Percentiles rank a stretch among this genome's conserved stretches.
Evolutionary conservation across 2,888 invertebrate species (phyloP).

Genomic region (Cerceris ruficornis): DNA sequence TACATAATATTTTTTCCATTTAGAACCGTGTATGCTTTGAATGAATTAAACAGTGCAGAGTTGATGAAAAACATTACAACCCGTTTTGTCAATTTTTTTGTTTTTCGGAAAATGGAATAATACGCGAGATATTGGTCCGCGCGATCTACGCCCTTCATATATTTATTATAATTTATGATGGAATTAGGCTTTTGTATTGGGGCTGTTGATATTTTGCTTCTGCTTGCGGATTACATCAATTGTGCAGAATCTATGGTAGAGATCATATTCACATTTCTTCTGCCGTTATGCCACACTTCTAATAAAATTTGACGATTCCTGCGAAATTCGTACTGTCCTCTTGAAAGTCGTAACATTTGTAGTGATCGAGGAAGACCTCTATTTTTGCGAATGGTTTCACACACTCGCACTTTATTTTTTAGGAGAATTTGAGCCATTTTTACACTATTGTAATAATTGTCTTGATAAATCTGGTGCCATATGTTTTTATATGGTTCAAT

Average conservation of each 20-base stretch:
- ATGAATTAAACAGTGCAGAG: conserved; percentile 29
- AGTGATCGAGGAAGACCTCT: conserved; percentile 46
- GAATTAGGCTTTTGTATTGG: conserved; percentile 36
- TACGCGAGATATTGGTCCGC: conserved; percentile 25
- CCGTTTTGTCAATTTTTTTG: conserved; percentile 25
- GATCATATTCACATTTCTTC: conserved; percentile 50
- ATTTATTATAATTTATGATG: conserved; percentile 29
- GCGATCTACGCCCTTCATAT: conserved; percentile 24
- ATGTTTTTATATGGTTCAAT: conserved; percentile 35
- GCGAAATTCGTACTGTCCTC: conserved; percentile 48
- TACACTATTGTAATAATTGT: conserved; percentile 49
- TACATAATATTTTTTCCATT: conserved; percentile 33
- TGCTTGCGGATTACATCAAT: conserved; percentile 25
- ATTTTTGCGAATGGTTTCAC: conserved; percentile 52
- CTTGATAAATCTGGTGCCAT: conserved; percentile 38
- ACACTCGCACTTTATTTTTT: conserved; percentile 45
- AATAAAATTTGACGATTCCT: conserved; percentile 43
- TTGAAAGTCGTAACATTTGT: conserved; percentile 33
- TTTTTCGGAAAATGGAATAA: conserved; percentile 27
- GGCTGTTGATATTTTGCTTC: conserved; percentile 24
- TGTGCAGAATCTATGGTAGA: conserved; percentile 55
- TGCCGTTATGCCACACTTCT: conserved; percentile 51
- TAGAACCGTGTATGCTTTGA: conserved; percentile 17
- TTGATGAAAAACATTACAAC: conserved; percentile 33
- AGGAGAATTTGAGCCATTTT: conserved; percentile 39